A percentile compares a stretch with the other conserved stretches of the same genome.
Evolutionary conservation across 2,113 vertebrate genomes (phyloP).

Genomic region (Lophochroa leadbeateri): DNA sequence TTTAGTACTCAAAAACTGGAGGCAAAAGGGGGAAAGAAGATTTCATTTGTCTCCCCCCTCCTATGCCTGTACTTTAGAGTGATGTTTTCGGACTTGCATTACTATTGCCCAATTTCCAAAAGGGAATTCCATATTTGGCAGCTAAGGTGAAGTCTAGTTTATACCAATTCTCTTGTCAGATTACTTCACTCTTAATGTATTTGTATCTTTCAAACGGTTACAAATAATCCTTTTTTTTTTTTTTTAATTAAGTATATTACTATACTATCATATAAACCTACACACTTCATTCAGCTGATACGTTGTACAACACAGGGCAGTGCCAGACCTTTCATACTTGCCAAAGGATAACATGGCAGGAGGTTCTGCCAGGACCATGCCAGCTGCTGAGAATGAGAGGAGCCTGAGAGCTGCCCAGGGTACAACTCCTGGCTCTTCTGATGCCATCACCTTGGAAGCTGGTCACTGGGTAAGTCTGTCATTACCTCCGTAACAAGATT

Average conservation of each 20-base stretch:
- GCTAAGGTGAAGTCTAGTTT: neutral
- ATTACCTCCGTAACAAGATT: neutral
- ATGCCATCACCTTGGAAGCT: neutral
- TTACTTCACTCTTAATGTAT: neutral
- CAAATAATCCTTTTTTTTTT: neutral
- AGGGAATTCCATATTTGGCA: neutral
- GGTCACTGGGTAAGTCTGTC: neutral
- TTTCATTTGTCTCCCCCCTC: neutral
- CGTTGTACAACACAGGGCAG: neutral
- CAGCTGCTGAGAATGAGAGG: neutral
- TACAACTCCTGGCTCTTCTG: neutral
- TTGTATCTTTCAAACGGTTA: neutral
- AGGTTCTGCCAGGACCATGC: rapidly evolving
- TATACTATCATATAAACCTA: neutral
- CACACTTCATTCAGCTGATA: neutral
- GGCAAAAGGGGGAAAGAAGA: neutral
- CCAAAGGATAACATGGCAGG: neutral
- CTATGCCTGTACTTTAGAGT: neutral
- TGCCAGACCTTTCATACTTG: neutral
- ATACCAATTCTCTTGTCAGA: neutral
- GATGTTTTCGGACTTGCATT: neutral
- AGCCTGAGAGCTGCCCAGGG: neutral
- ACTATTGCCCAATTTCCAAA: neutral
- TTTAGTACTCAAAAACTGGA: neutral
- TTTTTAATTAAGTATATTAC: neutral